phyloP scores from a whole-genome alignment of 2,113 vertebrate genomes.

The Progne subis region DNA sequence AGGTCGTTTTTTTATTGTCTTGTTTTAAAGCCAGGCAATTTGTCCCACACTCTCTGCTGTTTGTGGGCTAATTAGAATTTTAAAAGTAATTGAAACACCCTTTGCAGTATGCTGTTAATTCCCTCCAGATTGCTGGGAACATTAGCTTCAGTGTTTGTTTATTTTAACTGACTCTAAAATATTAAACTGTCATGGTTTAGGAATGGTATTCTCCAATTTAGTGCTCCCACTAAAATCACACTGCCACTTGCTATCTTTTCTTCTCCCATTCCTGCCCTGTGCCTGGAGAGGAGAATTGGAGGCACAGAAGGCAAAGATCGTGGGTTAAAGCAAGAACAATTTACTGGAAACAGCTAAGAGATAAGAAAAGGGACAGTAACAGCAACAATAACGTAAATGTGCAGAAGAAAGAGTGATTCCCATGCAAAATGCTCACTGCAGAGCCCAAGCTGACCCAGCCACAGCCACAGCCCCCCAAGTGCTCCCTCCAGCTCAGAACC shows the following conservation, averaged over 20 bases:
- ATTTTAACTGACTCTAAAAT: constrained; percentile 44
- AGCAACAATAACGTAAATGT: neutral
- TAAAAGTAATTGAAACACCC: constrained; percentile 34
- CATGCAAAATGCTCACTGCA: neutral
- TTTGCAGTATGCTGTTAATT: constrained; percentile 17
- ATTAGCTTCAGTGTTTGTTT: constrained; percentile 39
- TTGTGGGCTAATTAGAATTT: neutral
- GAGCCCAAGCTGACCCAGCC: accelerated
- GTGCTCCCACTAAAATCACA: neutral
- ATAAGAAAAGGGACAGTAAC: neutral
- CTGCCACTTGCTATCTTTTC: neutral
- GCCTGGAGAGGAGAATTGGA: neutral
- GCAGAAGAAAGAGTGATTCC: neutral
- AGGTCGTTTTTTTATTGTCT: constrained; percentile 34
- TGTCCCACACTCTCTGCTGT: neutral
- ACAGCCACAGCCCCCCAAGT: neutral
- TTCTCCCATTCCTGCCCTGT: neutral
- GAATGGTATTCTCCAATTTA: neutral
- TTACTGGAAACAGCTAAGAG: neutral
- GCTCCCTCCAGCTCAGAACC: neutral
- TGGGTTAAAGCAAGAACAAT: neutral
- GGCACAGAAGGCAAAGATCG: neutral
- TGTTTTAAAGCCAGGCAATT: constrained; percentile 41
- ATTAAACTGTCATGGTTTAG: neutral
- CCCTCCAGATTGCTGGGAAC: constrained; percentile 50